Conservation (phyloP, 2,797 vertebrate genomes). For the Gambelia wislizenii region DNA sequence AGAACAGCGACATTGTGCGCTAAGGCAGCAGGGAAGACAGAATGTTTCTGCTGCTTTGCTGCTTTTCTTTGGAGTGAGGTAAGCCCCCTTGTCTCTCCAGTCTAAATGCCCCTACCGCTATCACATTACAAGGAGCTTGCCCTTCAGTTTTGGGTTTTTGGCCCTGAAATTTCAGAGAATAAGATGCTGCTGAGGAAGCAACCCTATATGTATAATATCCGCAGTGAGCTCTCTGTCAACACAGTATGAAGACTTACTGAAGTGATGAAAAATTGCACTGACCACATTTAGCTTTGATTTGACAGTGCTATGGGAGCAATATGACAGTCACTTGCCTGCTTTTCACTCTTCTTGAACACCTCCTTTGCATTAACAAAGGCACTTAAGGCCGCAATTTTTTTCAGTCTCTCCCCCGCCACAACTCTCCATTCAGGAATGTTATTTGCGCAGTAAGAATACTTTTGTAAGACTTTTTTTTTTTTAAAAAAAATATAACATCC, state of each 20-base stretch:
- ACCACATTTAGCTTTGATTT: not conserved
- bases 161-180: no score
- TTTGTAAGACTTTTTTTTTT: no score
- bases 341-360: not conserved
- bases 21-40: no score
- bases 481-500: no score
- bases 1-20: no score
- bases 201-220: not conserved
- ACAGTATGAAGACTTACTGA: not conserved
- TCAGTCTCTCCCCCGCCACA: not conserved
- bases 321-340: not conserved
- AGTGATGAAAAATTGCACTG: not conserved
- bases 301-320: not conserved
- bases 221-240: not conserved
- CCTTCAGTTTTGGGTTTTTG: no score
- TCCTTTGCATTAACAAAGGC: not conserved
- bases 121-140: no score
- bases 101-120: no score
- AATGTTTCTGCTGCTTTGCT: no score
- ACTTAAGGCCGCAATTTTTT: not conserved
- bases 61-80: no score
- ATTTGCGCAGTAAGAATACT: not conserved
- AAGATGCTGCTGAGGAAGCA: not conserved
- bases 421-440: not conserved
- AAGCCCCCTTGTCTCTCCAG: no score